Conservation (phyloP, 2,113 vertebrate genomes). For the Mesocricetus auratus region DNA sequence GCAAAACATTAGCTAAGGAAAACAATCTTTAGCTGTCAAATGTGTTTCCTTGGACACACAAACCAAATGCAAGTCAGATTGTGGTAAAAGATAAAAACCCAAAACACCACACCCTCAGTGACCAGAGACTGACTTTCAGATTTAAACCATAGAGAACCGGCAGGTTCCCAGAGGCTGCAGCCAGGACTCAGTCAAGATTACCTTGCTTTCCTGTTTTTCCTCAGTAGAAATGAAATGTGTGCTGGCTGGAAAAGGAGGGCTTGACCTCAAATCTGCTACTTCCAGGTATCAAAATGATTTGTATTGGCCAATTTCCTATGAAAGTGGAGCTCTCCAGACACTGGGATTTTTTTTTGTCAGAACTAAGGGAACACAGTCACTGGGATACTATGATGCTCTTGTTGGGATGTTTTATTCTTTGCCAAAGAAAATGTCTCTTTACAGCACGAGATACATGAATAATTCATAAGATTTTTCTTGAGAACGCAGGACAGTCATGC, state of each 20-base stretch:
- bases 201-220: background rate
- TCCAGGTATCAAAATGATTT: background rate
- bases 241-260: background rate
- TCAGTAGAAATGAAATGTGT: conserved; percentile 18
- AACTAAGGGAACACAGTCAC: background rate
- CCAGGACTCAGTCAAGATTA: background rate
- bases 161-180: background rate
- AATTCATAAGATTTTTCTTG: background rate
- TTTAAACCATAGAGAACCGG: background rate
- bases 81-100: background rate
- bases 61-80: background rate
- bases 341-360: background rate
- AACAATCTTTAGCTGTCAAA: background rate
- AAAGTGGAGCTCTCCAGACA: background rate
- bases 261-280: conserved; percentile 39
- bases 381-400: background rate
- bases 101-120: background rate
- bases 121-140: background rate
- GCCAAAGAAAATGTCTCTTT: conserved; percentile 35
- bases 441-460: background rate
- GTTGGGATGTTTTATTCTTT: background rate
- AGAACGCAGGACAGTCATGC: background rate
- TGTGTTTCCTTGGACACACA: background rate
- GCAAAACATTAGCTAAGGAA: background rate
- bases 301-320: background rate